Conservation (phyloP, 2,888 invertebrate species). For the Lochmaea crataegi region DNA sequence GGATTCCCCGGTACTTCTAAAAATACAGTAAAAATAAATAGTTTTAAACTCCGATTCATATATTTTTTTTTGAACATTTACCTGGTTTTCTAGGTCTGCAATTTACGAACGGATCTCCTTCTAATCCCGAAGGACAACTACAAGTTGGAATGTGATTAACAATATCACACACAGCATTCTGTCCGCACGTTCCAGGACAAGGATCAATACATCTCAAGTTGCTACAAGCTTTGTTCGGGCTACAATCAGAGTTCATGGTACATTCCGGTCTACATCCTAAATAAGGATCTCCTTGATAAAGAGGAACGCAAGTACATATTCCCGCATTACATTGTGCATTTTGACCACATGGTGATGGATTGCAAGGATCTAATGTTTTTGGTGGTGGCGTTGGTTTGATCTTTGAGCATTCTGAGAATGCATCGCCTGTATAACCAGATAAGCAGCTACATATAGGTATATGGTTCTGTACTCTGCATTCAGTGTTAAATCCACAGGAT, state of each 20-base stretch:
- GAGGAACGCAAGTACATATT: slow-evolving; percentile 77
- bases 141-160: slow-evolving; percentile 87
- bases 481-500: slow-evolving; percentile 78
- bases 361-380: slow-evolving; percentile 72
- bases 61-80: slow-evolving; percentile 33
- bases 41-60: neutral
- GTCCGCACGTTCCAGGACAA: slow-evolving; percentile 82
- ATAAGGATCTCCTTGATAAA: slow-evolving; percentile 79
- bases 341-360: slow-evolving; percentile 82
- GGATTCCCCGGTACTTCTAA: slow-evolving; percentile 67
- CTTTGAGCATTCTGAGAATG: slow-evolving; percentile 72
- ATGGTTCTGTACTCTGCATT: slow-evolving; percentile 78
- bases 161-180: slow-evolving; percentile 82
- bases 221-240: slow-evolving; percentile 79
- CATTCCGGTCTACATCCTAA: slow-evolving; percentile 86
- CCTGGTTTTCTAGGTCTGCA: slow-evolving; percentile 62
- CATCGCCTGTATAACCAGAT: slow-evolving; percentile 74
- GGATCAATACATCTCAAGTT: slow-evolving; percentile 84
- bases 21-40: slow-evolving; percentile 27
- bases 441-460: slow-evolving; percentile 75
- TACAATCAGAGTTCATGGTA: slow-evolving; percentile 83
- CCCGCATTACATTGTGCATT: slow-evolving; percentile 80
- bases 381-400: slow-evolving; percentile 55
- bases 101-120: slow-evolving; percentile 81
- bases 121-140: slow-evolving; percentile 76